Percentiles rank a stretch among this genome's conserved stretches.
Conservation (phyloP, 2,888 invertebrate species). For the Trichogramma dendrolimi region DNA sequence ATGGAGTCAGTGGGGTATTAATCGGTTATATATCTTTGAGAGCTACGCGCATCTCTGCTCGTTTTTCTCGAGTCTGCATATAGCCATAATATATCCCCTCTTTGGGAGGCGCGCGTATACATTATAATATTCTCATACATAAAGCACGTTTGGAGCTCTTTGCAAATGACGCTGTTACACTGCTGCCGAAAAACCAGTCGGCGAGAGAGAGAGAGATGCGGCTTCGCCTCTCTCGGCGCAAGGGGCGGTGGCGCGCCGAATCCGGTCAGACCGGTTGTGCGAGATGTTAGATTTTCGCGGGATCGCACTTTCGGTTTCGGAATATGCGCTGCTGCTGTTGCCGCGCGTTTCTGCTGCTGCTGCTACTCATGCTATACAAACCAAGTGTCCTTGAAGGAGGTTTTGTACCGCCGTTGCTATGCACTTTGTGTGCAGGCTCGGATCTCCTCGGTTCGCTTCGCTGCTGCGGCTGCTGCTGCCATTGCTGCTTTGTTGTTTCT, state of each 20-base stretch:
- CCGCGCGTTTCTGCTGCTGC: constrained; percentile 1
- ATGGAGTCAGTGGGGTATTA: constrained; percentile 18
- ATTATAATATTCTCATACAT: constrained; percentile 6
- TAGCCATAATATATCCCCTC: not conserved
- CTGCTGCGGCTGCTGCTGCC: not conserved
- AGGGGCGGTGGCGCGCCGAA: constrained; percentile 35
- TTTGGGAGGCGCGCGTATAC: not conserved
- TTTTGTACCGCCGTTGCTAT: not conserved
- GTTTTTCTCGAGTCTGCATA: not conserved
- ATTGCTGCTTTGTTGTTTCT: no score
- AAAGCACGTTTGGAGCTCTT: not conserved
- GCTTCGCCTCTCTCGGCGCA: constrained; percentile 31
- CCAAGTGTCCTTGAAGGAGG: not conserved
- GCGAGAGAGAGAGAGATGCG: constrained; percentile 2
- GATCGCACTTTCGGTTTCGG: constrained; percentile 54
- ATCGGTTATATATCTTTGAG: not conserved
- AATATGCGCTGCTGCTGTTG: constrained; percentile 36
- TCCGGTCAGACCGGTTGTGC: constrained; percentile 52
- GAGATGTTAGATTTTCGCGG: constrained; percentile 53
- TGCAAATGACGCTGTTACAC: constrained; percentile 13
- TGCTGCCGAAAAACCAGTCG: constrained; percentile 28
- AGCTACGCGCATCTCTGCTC: not conserved
- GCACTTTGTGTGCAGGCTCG: no score
- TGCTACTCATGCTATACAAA: not conserved
- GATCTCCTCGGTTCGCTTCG: constrained; percentile 1